Evolutionary conservation across 2,113 vertebrate species (phyloP), one percentile per base, ranked within the genome.

Genomic region (Lichenostomus cassidix): DNA sequence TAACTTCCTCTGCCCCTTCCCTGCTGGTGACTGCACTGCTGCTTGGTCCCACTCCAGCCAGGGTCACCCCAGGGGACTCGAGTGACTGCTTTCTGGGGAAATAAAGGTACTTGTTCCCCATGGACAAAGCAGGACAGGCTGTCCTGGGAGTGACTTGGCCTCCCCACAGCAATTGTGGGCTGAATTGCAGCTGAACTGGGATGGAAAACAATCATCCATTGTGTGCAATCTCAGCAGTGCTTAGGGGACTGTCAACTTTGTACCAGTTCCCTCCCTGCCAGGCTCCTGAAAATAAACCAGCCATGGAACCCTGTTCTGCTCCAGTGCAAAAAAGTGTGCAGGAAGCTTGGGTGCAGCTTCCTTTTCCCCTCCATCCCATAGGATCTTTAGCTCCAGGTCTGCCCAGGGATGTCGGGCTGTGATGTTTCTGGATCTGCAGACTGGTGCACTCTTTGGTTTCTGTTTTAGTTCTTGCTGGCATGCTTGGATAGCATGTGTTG

Each of bases 391-490:
- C 92, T 94, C 95, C 77, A 58, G 90, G 87, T 79, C 85, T 95
- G 76, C 92, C 95, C 95, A 81, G 92, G 96, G 97, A 89, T 60
- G 84, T 85, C 70, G 93, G 97, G 97, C 96, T 96, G 89, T 27
- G 83, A 89, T 71, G 82, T 91, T 95, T 95, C 91, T 11, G 42
- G 78, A 44, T 95, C 87, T 96, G 96, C 92, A 96, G 96, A 95
- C 95, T 94, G 97, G 96, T 97, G 97, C 98, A 95, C 97, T 98
- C 97, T 98, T 96, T 98, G 94, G 83, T 98, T 97, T 98, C 95
- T 98, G 97, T 98, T 97, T 97, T 98, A 97, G 96, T 96, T 97
- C 94, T 97, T 96, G 95, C 97, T 98, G 97, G 98, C 98, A 98
- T 98, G 98, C 96, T 96, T 96, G 88, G 96, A 74, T 90, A 97